Percentiles rank a stretch among this genome's conserved stretches.
Conservation (phyloP, 1,140 invertebrate genomes). For the Habropoda laboriosa region DNA sequence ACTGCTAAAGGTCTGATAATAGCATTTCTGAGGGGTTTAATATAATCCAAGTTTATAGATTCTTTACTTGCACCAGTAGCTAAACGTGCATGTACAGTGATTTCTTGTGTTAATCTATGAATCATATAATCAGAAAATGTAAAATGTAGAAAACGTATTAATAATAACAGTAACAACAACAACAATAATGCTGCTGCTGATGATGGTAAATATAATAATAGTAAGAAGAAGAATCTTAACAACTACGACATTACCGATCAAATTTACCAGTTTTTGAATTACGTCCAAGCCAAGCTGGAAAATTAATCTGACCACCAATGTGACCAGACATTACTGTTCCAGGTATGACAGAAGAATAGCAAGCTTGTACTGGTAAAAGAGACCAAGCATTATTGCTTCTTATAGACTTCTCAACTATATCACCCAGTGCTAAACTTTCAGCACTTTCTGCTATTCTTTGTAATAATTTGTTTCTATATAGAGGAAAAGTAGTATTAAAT, state of each 20-base stretch:
- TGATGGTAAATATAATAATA: background rate
- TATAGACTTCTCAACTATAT: conserved; percentile 92
- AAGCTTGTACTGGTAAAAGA: conserved; percentile 95
- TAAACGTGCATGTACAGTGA: conserved; percentile 75
- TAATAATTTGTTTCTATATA: conserved; percentile 83
- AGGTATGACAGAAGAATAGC: conserved; percentile 95
- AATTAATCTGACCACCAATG: conserved; percentile 90
- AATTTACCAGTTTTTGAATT: conserved; percentile 93
- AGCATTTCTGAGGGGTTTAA: conserved; percentile 86
- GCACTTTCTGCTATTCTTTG: conserved; percentile 89
- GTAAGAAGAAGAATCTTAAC: background rate
- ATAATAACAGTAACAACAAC: too few species aligned
- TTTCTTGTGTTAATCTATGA: conserved; percentile 74
- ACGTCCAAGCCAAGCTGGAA: conserved; percentile 97
- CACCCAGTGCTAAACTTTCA: conserved; percentile 92
- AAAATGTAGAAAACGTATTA: background rate
- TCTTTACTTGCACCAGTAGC: conserved; percentile 88
- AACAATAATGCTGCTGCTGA: too few species aligned
- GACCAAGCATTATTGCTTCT: conserved; percentile 91
- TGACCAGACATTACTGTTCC: conserved; percentile 92
- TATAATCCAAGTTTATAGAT: conserved; percentile 92
- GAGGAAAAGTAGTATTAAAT: background rate
- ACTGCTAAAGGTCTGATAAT: conserved; percentile 89
- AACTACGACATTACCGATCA: conserved; percentile 83
- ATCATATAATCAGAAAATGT: conserved; percentile 36